Conservation (phyloP, 2,888 invertebrate genomes). For the Bellardia bayeri region DNA sequence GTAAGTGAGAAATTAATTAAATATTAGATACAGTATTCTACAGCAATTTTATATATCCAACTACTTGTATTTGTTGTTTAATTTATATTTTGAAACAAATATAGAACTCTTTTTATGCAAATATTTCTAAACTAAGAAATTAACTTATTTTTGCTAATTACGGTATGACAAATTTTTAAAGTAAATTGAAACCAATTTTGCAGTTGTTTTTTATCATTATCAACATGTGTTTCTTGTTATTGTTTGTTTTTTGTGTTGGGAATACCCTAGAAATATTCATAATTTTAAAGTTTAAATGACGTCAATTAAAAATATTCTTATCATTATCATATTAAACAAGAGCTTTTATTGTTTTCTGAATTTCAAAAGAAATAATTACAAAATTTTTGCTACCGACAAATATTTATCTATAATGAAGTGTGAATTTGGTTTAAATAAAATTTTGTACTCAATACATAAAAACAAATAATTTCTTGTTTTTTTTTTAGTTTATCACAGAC, state of each 20-base stretch:
- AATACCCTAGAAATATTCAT: conserved; percentile 28
- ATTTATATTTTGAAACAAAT: too few species aligned
- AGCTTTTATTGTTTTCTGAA: conserved; percentile 22
- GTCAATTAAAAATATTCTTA: conserved; percentile 38
- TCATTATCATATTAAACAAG: conserved; percentile 30
- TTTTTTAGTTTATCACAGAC: background rate
- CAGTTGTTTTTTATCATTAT: background rate
- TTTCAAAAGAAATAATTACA: conserved; percentile 4
- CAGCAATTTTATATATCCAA: too few species aligned
- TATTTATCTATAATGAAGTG: background rate
- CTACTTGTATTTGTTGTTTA: too few species aligned
- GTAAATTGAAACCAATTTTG: background rate
- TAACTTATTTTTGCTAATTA: too few species aligned
- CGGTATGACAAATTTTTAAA: background rate
- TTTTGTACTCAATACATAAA: background rate
- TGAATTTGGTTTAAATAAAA: background rate
- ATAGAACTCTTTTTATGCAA: too few species aligned
- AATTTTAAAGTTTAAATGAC: conserved; percentile 36
- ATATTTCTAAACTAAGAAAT: too few species aligned
- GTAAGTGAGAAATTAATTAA: conserved; percentile 76
- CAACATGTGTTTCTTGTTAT: conserved; percentile 20
- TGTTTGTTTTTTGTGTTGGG: conserved; percentile 9
- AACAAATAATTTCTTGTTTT: background rate
- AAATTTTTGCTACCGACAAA: conserved; percentile 10
- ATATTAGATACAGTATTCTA: background rate